Conservation (phyloP, 1,140 invertebrate species). For the Physella acuta region DNA sequence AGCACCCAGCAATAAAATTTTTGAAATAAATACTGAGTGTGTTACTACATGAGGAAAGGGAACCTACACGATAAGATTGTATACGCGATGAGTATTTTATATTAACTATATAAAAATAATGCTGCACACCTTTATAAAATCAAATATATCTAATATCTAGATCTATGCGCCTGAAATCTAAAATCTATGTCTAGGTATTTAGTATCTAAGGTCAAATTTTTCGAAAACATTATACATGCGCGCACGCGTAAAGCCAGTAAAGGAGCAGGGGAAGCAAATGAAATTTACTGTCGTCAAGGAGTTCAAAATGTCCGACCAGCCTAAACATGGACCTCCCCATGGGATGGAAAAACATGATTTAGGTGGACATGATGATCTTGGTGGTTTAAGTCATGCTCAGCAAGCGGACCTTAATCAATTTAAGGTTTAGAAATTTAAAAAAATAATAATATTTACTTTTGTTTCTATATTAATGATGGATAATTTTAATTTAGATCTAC, state of each 20-base stretch:
- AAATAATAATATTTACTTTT: conserved; percentile 1
- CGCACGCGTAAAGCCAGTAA: background rate
- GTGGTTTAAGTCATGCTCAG: conserved; percentile 51
- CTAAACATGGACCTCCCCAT: conserved; percentile 49
- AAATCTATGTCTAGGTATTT: background rate
- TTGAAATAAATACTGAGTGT: no score
- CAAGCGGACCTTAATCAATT: conserved; percentile 55
- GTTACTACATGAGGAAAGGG: no score
- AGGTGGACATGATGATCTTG: conserved; percentile 44
- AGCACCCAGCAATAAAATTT: no score
- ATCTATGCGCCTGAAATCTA: background rate
- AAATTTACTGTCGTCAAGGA: conserved; percentile 30
- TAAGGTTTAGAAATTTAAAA: conserved; percentile 38
- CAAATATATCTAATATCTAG: background rate
- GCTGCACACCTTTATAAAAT: no score
- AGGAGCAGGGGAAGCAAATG: no score
- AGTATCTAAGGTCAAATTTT: background rate
- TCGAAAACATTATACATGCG: background rate
- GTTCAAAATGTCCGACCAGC: conserved; percentile 50
- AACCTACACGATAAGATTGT: no score
- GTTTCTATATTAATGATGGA: no score
- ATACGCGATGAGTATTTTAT: no score
- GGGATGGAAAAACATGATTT: conserved; percentile 57
- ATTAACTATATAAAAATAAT: no score
- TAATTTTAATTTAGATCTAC: no score